Evolutionary conservation across 2,113 vertebrate genomes (phyloP), one percentile per base, ranked within the genome.

Genomic region (Semnornis frantzii): DNA sequence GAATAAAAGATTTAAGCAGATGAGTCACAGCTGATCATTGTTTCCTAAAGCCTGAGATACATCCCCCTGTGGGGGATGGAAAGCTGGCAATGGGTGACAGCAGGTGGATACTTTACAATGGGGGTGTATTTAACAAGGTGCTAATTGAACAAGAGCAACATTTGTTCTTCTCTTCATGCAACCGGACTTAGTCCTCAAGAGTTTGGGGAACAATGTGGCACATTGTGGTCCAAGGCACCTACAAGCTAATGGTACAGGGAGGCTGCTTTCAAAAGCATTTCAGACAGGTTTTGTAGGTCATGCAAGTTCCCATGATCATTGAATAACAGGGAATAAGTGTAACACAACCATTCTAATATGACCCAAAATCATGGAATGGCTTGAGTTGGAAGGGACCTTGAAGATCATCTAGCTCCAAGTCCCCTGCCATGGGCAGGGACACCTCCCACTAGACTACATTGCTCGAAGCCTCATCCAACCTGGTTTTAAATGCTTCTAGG

Each of bases 11-110:
- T 69, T 92, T 79, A 63, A 85, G 59, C 70, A 93, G 31, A 88
- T 86, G 91, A 94, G 65, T 91, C 72, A 87, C 31, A 85, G 69
- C 18, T 75, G 54, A 75, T 88, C 50, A 84, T 55, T 88, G 75
- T 88, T 95, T 94, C 87, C 87, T 85, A 16, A 87, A 68, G 79
- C 74, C 85, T 91, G 71, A 89, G 76, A 60, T 31, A 64, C 50
- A 83, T 58, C 42, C 75, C 75, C 72, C 78, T 75, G 58, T 23
- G n/a, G 30, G 58, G 16, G 50, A 72, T 54, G 65, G 81, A 94
- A 58, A 90, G n/a, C 62, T 85, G 81, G 80, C 69, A 85, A 63
- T 63, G 65, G 93, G 50, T 86, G 73, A 90, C 48, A 57, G 72
- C 72, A 83, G 34, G 88, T n/a, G 27, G 83, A 74, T 78, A n/a